phyloP scores from a whole-genome alignment of 2,888 invertebrate species.

The Lochmaea crataegi region DNA sequence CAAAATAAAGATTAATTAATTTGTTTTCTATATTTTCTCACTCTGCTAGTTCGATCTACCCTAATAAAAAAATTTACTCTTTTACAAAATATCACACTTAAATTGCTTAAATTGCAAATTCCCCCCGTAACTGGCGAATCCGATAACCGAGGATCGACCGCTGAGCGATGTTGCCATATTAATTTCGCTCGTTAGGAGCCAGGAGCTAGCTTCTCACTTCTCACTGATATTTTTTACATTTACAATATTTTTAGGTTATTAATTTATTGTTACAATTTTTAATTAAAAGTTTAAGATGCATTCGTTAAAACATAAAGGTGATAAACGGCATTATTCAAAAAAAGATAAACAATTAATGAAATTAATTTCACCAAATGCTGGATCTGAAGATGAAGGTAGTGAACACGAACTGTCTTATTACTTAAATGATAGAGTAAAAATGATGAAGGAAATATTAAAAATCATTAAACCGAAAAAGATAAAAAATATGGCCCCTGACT shows the following conservation, averaged over 20 bases:
- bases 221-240: too few relatives aligned
- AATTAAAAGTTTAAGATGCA: conserved; percentile 10
- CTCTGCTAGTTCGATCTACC: too few relatives aligned
- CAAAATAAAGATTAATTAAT: too few relatives aligned
- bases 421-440: conserved; percentile 61
- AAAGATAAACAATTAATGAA: conserved; percentile 53
- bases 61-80: too few relatives aligned
- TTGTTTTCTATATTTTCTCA: too few relatives aligned
- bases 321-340: conserved; percentile 39
- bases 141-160: too few relatives aligned
- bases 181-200: too few relatives aligned
- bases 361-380: conserved; percentile 53
- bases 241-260: background rate
- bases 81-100: too few relatives aligned
- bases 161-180: too few relatives aligned
- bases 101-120: too few relatives aligned
- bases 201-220: too few relatives aligned
- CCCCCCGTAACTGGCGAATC: too few relatives aligned
- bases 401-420: conserved; percentile 63
- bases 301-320: conserved; percentile 25
- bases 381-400: conserved; percentile 56
- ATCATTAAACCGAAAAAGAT: conserved; percentile 64
- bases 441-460: conserved; percentile 64
- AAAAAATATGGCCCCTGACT: conserved; percentile 62
- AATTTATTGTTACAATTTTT: background rate